phyloP scores from a whole-genome alignment of 2,113 vertebrate species.

The Dendropsophus ebraccatus region DNA sequence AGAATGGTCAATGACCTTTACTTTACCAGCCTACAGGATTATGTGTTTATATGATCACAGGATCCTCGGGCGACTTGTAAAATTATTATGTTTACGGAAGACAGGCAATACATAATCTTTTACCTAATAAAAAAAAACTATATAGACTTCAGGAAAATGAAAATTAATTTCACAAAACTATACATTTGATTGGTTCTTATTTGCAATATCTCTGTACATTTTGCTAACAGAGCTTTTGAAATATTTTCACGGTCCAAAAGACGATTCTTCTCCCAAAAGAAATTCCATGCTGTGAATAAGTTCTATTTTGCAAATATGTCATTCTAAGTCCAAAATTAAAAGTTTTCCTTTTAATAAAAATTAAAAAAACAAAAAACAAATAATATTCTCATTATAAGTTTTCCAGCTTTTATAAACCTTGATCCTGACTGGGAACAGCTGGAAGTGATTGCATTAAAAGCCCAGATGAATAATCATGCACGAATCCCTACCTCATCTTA shows the following conservation, averaged over 20 bases:
- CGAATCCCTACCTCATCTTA: constrained; percentile 27
- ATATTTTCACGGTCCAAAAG: no score
- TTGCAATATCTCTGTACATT: neutral
- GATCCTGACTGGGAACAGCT: constrained; percentile 36
- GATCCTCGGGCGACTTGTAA: no score
- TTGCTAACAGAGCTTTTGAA: neutral
- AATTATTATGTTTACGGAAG: no score
- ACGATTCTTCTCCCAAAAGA: neutral
- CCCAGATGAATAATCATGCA: constrained; percentile 28
- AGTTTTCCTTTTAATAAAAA: neutral
- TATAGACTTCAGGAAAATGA: no score
- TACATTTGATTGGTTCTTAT: neutral
- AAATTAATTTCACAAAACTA: neutral
- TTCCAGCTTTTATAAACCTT: constrained; percentile 16
- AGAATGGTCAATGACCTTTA: no score
- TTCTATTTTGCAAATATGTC: neutral
- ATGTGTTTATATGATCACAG: no score
- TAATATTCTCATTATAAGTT: neutral
- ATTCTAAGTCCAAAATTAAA: neutral
- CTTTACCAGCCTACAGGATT: no score
- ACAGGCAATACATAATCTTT: no score
- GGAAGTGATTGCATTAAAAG: constrained; percentile 25
- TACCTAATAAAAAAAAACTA: no score
- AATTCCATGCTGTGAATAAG: neutral
- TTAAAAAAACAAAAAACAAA: no score